Evolutionary conservation across 2,797 vertebrate species (phyloP).

Genomic region (Scolopax bukidnonensis): DNA sequence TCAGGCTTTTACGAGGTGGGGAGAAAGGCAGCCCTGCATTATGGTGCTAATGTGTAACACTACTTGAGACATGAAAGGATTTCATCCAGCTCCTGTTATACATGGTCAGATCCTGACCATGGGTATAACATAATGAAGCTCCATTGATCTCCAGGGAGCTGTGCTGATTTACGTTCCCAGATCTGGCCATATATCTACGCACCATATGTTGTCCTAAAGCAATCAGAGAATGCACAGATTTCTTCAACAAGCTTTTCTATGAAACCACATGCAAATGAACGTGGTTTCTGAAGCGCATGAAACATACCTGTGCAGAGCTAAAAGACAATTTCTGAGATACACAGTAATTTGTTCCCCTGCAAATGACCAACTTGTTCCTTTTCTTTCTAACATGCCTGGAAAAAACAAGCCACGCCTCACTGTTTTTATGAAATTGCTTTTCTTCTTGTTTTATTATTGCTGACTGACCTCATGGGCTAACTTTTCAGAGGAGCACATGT

Average conservation of each 20-base stretch:
- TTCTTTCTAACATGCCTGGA: constrained; percentile 4
- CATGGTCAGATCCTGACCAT: not conserved
- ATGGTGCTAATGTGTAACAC: constrained; percentile 58
- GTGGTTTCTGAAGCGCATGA: not conserved
- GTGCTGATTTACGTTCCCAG: not conserved
- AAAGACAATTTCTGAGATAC: not conserved
- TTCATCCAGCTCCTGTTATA: not conserved
- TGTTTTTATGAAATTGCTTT: constrained; percentile 33
- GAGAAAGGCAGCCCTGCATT: constrained; percentile 17
- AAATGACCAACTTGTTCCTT: not conserved
- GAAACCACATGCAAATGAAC: not conserved
- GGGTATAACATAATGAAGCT: not conserved
- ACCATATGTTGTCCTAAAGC: not conserved
- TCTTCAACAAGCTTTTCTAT: not conserved
- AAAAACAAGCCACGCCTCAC: not conserved
- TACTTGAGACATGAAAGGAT: constrained; percentile 37
- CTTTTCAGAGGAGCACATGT: constrained; percentile 40
- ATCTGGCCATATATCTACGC: not conserved
- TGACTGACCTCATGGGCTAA: constrained; percentile 65
- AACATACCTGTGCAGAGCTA: not conserved
- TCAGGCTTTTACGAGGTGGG: constrained; percentile 13
- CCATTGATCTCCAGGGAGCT: not conserved
- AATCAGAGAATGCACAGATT: not conserved
- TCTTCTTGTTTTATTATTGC: constrained; percentile 8
- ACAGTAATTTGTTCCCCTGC: not conserved